Percentiles rank a stretch among this genome's conserved stretches.
These are phyloP conservation scores for Bombus picipes DNA, from an alignment of 1,140 invertebrate species.

Conservation along the genomic window DNA sequence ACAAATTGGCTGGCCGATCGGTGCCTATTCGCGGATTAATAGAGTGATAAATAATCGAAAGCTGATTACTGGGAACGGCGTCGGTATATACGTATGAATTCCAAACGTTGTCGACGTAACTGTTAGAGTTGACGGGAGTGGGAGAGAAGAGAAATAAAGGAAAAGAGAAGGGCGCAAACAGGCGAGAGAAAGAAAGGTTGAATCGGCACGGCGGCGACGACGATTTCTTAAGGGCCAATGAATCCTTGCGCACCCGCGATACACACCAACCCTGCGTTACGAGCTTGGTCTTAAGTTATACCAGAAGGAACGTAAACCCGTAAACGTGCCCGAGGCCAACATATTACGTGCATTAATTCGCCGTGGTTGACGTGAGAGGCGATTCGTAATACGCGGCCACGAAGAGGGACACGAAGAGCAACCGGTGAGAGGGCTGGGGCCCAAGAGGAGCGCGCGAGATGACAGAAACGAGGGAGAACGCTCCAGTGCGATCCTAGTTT, in stretches of 20 bases:
- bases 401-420: slow-evolving; percentile 57
- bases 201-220: slow-evolving; percentile 24
- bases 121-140: neutral
- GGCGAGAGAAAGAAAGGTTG: no score
- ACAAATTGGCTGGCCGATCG: slow-evolving; percentile 79
- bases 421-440: slow-evolving; percentile 39
- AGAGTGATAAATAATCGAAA: slow-evolving; percentile 81
- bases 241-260: slow-evolving; percentile 64
- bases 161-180: slow-evolving; percentile 8
- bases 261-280: slow-evolving; percentile 32
- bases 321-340: slow-evolving; percentile 77
- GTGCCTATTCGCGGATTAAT: slow-evolving; percentile 79
- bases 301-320: slow-evolving; percentile 73
- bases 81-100: slow-evolving; percentile 40
- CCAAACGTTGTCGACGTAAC: slow-evolving; percentile 45
- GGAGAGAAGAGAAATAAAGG: slow-evolving; percentile 58
- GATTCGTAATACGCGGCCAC: slow-evolving; percentile 74
- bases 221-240: slow-evolving; percentile 59
- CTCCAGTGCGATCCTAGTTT: slow-evolving; percentile 67
- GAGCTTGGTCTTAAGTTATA: slow-evolving; percentile 74
- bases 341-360: slow-evolving; percentile 81
- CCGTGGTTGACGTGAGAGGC: slow-evolving; percentile 72
- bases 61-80: slow-evolving; percentile 76
- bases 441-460: slow-evolving; percentile 52
- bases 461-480: slow-evolving; percentile 60